Evolutionary conservation across 2,113 vertebrate species (phyloP).

Genomic region (Embiotoca jacksoni): DNA sequence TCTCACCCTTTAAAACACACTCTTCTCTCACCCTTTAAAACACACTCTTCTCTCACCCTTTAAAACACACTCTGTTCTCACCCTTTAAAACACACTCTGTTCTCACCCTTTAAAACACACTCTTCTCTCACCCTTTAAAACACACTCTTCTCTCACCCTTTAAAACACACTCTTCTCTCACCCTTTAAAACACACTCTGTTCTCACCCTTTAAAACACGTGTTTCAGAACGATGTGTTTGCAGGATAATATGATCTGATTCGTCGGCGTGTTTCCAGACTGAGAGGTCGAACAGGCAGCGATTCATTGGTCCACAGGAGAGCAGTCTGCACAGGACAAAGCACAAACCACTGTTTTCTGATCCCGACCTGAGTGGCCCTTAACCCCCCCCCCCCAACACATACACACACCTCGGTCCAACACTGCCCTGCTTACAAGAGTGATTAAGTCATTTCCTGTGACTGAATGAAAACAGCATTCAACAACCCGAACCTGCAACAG

Average conservation of each 20-base stretch:
- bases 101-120: too few species aligned
- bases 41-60: too few species aligned
- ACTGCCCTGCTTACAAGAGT: slow-evolving; percentile 40
- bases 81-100: too few species aligned
- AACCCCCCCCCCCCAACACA: not conserved
- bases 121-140: too few species aligned
- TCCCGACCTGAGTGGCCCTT: slow-evolving; percentile 36
- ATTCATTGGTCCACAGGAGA: slow-evolving; percentile 63
- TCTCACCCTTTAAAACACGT: too few species aligned
- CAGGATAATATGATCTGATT: slow-evolving; percentile 47
- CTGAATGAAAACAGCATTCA: slow-evolving; percentile 42
- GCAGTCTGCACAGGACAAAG: slow-evolving; percentile 54
- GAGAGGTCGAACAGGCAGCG: slow-evolving; percentile 46
- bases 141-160: too few species aligned
- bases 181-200: too few species aligned
- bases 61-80: too few species aligned
- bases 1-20: too few species aligned
- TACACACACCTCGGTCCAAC: slow-evolving; percentile 24
- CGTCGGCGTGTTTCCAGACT: slow-evolving; percentile 39
- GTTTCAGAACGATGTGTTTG: not conserved
- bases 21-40: too few species aligned
- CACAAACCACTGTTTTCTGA: slow-evolving; percentile 61
- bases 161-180: too few species aligned
- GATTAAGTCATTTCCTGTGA: slow-evolving; percentile 66
- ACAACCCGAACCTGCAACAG: not conserved